Evolutionary conservation across 2,113 vertebrate genomes (phyloP).

Genomic region (Syngnathus floridae): DNA sequence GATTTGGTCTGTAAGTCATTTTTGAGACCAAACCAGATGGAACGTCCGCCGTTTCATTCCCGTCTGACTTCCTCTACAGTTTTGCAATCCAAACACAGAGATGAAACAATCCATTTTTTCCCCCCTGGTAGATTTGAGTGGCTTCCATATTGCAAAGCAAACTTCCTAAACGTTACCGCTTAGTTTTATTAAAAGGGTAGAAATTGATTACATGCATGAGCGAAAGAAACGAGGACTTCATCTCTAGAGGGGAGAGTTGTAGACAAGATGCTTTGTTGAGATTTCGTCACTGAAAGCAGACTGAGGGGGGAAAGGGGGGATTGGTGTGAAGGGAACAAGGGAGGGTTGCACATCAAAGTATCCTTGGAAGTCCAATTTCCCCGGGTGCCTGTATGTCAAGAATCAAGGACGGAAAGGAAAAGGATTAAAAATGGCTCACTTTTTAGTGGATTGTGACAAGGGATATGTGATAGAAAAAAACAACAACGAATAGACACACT

Average conservation of each 20-base stretch:
- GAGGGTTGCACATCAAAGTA: slow-evolving; percentile 22
- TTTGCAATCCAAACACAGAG: slow-evolving; percentile 44
- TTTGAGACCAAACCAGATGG: slow-evolving; percentile 64
- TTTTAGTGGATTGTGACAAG: slow-evolving; percentile 31
- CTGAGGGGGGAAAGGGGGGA: neutral
- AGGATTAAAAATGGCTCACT: slow-evolving; percentile 27
- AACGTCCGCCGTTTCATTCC: slow-evolving; percentile 38
- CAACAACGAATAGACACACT: neutral
- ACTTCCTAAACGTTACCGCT: slow-evolving; percentile 43
- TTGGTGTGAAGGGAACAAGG: neutral
- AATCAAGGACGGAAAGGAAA: slow-evolving; percentile 46
- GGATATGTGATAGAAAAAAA: slow-evolving; percentile 21
- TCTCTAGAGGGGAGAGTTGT: slow-evolving; percentile 50
- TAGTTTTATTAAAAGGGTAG: slow-evolving; percentile 50
- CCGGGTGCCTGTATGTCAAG: slow-evolving; percentile 48
- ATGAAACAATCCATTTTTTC: slow-evolving; percentile 12
- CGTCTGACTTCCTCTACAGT: slow-evolving; percentile 26
- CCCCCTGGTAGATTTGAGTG: neutral
- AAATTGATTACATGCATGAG: slow-evolving; percentile 48
- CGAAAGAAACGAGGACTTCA: slow-evolving; percentile 43
- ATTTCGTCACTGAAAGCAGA: slow-evolving; percentile 49
- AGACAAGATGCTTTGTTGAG: slow-evolving; percentile 32
- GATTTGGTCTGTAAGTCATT: slow-evolving; percentile 54
- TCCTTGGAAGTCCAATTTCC: slow-evolving; percentile 63
- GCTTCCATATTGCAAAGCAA: slow-evolving; percentile 10